phyloP scores from a whole-genome alignment of 2,888 invertebrate genomes.

The Panzeria rudis region DNA sequence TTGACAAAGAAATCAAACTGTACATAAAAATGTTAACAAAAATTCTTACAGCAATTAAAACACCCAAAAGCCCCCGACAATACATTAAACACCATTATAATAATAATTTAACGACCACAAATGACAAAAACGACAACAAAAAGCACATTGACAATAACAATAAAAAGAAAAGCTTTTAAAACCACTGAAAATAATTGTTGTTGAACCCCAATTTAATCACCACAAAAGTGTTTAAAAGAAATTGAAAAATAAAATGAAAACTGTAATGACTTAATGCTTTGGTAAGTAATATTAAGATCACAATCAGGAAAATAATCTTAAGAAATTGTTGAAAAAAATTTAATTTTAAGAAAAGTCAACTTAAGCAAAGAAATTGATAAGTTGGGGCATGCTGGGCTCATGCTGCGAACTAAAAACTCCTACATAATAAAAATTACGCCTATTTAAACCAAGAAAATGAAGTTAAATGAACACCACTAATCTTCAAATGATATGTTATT shows the following conservation, averaged over 20 bases:
- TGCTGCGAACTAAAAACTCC: too few relatives aligned
- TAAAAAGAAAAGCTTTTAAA: conserved; percentile 42
- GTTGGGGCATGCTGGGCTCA: too few relatives aligned
- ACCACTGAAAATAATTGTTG: conserved; percentile 47
- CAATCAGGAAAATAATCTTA: conserved; percentile 11
- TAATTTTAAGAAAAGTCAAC: neutral
- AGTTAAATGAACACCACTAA: too few relatives aligned
- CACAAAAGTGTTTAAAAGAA: conserved; percentile 42
- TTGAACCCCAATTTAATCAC: conserved; percentile 36
- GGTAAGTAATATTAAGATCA: neutral
- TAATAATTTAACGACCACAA: conserved; percentile 49
- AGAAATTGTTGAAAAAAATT: neutral
- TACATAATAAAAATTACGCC: too few relatives aligned
- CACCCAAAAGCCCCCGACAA: conserved; percentile 5
- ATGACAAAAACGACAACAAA: conserved; percentile 16
- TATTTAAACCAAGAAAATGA: too few relatives aligned
- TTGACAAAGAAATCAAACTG: conserved; percentile 34
- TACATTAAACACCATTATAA: conserved; percentile 49
- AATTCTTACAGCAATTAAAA: conserved; percentile 44
- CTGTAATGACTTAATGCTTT: neutral
- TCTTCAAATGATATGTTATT: too few relatives aligned
- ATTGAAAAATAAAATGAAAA: conserved; percentile 50
- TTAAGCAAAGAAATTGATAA: too few relatives aligned
- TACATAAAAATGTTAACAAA: conserved; percentile 14
- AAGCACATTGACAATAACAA: conserved; percentile 9